phyloP scores from a whole-genome alignment of 2,797 vertebrate species.

The Etheostoma nigrum region DNA sequence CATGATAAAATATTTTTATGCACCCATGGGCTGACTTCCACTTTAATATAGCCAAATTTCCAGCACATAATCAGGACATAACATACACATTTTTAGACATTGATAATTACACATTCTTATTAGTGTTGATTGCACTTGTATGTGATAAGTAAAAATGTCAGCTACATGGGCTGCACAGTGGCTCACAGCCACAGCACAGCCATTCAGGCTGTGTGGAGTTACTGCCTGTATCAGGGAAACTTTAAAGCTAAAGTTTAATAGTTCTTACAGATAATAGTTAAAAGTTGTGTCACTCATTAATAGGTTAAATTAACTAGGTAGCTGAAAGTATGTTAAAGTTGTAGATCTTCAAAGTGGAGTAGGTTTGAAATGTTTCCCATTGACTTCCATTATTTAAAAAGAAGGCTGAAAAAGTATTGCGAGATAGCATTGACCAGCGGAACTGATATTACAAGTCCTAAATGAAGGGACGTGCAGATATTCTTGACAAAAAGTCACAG shows the following conservation, averaged over 20 bases:
- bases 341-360: background rate
- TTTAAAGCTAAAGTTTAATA: background rate
- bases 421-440: no score
- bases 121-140: conserved; percentile 9
- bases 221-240: background rate
- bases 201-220: no score
- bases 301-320: background rate
- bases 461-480: no score
- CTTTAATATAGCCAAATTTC: background rate
- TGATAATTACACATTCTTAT: background rate
- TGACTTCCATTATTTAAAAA: background rate
- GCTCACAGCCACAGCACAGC: background rate
- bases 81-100: background rate
- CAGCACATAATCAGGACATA: background rate
- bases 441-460: conserved; percentile 15
- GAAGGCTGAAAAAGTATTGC: background rate
- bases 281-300: background rate
- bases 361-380: background rate
- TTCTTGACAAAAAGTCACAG: background rate
- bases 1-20: no score
- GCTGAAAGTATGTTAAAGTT: background rate
- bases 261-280: background rate
- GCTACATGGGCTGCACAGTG: background rate
- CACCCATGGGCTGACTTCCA: no score
- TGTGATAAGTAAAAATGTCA: background rate